Evolutionary conservation across 37 sponge, comb jelly and placozoan species (phyloP).

Genomic region (Chondrosia reniformis): DNA sequence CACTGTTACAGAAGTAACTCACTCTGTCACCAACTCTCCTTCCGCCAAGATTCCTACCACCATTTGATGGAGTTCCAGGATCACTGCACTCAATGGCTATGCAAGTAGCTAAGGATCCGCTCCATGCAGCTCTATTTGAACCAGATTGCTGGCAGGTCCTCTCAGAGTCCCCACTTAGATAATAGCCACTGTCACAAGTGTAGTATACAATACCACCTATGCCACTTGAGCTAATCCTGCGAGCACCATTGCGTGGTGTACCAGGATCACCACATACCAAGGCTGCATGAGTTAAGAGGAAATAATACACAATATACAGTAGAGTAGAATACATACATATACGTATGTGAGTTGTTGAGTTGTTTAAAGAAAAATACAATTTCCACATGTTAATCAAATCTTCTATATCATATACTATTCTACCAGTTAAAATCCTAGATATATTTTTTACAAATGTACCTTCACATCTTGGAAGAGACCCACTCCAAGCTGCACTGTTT

Average conservation of each 20-base stretch:
- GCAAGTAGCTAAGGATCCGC: constrained; percentile 28
- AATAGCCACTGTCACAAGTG: constrained; percentile 42
- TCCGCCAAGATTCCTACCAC: background rate
- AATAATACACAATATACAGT: too few species aligned
- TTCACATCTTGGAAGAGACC: constrained; percentile 20
- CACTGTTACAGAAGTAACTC: constrained; percentile 35
- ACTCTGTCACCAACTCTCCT: constrained; percentile 23
- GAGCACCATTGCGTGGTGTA: constrained; percentile 39
- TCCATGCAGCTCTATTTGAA: constrained; percentile 29
- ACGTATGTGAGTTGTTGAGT: too few species aligned
- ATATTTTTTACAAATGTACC: background rate
- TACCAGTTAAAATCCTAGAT: too few species aligned
- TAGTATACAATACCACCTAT: constrained; percentile 32
- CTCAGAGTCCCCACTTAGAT: constrained; percentile 15
- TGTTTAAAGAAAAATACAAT: too few species aligned
- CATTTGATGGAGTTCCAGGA: constrained; percentile 41
- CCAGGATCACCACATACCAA: constrained; percentile 12
- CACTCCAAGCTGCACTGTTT: constrained; percentile 17
- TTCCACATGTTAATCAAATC: too few species aligned
- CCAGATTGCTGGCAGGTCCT: constrained; percentile 41
- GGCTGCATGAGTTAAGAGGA: background rate
- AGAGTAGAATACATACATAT: too few species aligned
- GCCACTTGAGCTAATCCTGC: background rate
- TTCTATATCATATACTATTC: too few species aligned
- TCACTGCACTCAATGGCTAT: background rate